Conservation (phyloP, 1,140 invertebrate genomes). For the Conus betulinus region DNA sequence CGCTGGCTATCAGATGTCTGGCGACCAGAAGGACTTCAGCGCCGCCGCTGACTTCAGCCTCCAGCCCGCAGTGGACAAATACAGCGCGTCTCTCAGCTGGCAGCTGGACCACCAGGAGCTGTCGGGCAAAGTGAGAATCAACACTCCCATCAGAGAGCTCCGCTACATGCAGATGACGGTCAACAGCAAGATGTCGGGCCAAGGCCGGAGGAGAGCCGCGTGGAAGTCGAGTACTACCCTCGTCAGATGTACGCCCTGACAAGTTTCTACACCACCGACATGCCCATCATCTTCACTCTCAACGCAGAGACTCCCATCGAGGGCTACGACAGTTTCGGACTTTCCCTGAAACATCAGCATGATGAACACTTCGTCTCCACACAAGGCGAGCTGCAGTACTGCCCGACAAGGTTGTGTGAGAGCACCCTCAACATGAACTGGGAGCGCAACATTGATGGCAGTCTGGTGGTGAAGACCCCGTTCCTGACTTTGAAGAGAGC, state of each 20-base stretch:
- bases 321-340: slow-evolving; percentile 30
- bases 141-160: slow-evolving; percentile 33
- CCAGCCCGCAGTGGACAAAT: slow-evolving; percentile 37
- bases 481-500: slow-evolving; percentile 31
- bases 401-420: slow-evolving; percentile 31
- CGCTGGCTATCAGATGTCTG: slow-evolving; percentile 35
- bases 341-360: slow-evolving; percentile 24
- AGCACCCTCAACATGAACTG: slow-evolving; percentile 36
- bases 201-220: not conserved
- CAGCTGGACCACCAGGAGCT: slow-evolving; percentile 24
- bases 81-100: slow-evolving; percentile 36
- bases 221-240: slow-evolving; percentile 28
- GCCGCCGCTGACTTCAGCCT: slow-evolving; percentile 46
- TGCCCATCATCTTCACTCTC: slow-evolving; percentile 27
- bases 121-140: slow-evolving; percentile 35
- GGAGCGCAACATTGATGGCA: slow-evolving; percentile 41
- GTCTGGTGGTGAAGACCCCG: slow-evolving; percentile 49
- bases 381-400: slow-evolving; percentile 30
- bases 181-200: slow-evolving; percentile 15
- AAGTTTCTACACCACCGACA: slow-evolving; percentile 12
- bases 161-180: slow-evolving; percentile 34
- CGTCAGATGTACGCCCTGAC: slow-evolving; percentile 28
- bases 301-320: slow-evolving; percentile 27
- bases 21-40: slow-evolving; percentile 38
- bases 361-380: not conserved